phyloP scores from a whole-genome alignment of 2,888 invertebrate species.

The Scaptodrosophila latifasciaeformis region DNA sequence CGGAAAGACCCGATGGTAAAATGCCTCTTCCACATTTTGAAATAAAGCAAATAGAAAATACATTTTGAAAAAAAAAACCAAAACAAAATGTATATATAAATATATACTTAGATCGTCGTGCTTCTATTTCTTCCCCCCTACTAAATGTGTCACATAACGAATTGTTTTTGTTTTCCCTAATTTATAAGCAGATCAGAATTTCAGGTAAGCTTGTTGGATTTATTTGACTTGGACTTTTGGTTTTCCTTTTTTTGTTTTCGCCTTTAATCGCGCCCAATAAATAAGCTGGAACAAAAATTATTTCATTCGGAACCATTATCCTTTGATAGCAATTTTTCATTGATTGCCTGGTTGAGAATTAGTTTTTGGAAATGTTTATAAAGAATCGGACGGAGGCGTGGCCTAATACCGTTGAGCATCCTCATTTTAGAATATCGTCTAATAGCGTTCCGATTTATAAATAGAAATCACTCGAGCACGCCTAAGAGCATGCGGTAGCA shows the following conservation, averaged over 20 bases:
- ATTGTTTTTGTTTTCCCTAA: slow-evolving; percentile 54
- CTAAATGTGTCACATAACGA: slow-evolving; percentile 70
- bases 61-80: slow-evolving; percentile 28
- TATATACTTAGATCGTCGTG: neutral
- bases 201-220: slow-evolving; percentile 45
- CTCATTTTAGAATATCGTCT: slow-evolving; percentile 53
- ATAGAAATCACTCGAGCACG: slow-evolving; percentile 61
- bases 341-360: slow-evolving; percentile 40
- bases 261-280: slow-evolving; percentile 32
- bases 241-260: too few species aligned
- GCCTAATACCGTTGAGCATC: slow-evolving; percentile 41
- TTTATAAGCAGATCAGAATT: slow-evolving; percentile 44
- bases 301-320: too few species aligned
- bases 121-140: slow-evolving; percentile 42
- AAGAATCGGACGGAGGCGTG: slow-evolving; percentile 47
- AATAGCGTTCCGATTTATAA: slow-evolving; percentile 65
- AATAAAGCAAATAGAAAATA: slow-evolving; percentile 27
- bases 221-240: slow-evolving; percentile 53
- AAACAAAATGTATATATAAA: slow-evolving; percentile 28
- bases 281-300: slow-evolving; percentile 32
- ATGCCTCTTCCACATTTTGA: slow-evolving; percentile 15
- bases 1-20: too few species aligned
- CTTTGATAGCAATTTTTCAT: slow-evolving; percentile 45
- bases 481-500: slow-evolving; percentile 38
- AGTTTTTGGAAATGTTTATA: too few species aligned